Percentiles rank a stretch among this genome's conserved stretches.
These are phyloP conservation scores for Chaetodon trifascialis DNA, from an alignment of 2,113 vertebrate species.

Conservation along the genomic window DNA sequence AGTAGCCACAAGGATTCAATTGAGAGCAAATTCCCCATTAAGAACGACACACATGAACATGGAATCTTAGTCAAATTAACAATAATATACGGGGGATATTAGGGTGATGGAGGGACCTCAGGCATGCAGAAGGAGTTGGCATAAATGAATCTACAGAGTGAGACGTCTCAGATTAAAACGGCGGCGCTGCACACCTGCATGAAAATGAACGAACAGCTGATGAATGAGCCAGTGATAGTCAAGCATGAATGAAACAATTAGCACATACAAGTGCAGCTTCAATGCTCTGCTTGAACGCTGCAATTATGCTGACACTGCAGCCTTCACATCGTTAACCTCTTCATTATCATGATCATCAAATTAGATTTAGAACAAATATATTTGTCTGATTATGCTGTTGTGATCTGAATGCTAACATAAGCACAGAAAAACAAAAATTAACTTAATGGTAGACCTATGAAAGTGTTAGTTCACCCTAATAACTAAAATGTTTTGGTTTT, in stretches of 20 bases:
- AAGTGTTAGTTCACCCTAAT: too few relatives aligned
- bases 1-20: background rate
- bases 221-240: slow-evolving; percentile 11
- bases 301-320: slow-evolving; percentile 16
- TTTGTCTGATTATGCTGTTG: background rate
- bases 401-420: background rate
- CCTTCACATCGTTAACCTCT: slow-evolving; percentile 15
- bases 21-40: background rate
- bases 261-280: slow-evolving; percentile 12
- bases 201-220: slow-evolving; percentile 3
- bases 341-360: background rate
- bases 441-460: background rate
- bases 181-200: background rate
- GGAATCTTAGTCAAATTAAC: background rate
- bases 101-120: background rate
- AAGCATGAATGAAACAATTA: slow-evolving; percentile 45
- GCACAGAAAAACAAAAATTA: background rate
- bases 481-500: too few relatives aligned
- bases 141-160: slow-evolving; percentile 1
- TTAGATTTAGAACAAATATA: background rate
- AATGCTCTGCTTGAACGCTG: background rate
- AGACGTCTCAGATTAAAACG: slow-evolving; percentile 10
- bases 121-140: background rate
- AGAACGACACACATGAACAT: background rate
- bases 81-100: background rate